Percentiles rank a stretch among this genome's conserved stretches.
These are phyloP conservation scores for Panzeria rudis DNA, from an alignment of 2,888 invertebrate genomes.

Conservation along the genomic window DNA sequence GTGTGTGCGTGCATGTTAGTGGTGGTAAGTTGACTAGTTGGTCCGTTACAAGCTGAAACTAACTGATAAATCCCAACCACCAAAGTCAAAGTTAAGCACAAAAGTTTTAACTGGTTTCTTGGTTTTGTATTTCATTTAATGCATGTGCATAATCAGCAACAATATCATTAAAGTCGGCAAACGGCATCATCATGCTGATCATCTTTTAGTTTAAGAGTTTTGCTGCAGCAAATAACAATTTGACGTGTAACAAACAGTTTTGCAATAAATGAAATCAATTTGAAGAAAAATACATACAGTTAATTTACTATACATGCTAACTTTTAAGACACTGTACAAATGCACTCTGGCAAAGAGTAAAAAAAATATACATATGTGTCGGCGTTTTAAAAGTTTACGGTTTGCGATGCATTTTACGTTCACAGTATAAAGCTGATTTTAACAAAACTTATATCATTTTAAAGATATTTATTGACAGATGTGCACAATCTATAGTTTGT, in stretches of 20 bases:
- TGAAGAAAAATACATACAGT: neutral
- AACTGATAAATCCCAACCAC: slow-evolving; percentile 17
- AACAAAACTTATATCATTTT: no score
- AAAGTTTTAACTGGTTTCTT: slow-evolving; percentile 63
- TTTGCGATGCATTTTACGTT: no score
- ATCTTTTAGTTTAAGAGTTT: slow-evolving; percentile 25
- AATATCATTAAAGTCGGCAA: slow-evolving; percentile 35
- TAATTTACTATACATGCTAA: no score
- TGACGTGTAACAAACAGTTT: neutral
- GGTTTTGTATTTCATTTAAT: slow-evolving; percentile 33
- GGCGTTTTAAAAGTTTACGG: no score
- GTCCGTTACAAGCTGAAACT: slow-evolving; percentile 5
- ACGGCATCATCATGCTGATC: slow-evolving; percentile 40
- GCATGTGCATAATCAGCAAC: slow-evolving; percentile 48
- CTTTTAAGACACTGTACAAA: no score
- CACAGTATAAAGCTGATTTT: no score
- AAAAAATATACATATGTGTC: no score
- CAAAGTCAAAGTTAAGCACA: slow-evolving; percentile 67
- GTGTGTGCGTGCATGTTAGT: neutral
- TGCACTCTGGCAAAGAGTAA: no score
- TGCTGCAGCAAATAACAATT: slow-evolving; percentile 17
- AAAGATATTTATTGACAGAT: no score
- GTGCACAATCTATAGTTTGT: no score
- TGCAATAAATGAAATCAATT: slow-evolving; percentile 18
- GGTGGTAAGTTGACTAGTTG: slow-evolving; percentile 14